These are phyloP conservation scores for Butorides virescens DNA, from an alignment of 2,113 vertebrate genomes.

Conservation along the genomic window DNA sequence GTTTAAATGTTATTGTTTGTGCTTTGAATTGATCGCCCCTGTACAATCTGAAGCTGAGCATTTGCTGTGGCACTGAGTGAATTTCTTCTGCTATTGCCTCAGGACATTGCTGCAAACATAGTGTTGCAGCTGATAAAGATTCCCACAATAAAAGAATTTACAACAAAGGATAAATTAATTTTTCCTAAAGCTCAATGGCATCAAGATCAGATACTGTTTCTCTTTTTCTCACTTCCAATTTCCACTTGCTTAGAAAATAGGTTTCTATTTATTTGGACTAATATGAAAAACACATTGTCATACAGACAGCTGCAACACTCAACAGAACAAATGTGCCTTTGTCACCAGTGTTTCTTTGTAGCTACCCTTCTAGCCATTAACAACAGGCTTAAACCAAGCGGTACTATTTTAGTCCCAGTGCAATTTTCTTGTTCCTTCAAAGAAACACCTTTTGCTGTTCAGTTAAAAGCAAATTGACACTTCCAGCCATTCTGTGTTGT, in stretches of 20 bases:
- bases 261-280: conserved; percentile 51
- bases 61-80: conserved; percentile 31
- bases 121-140: conserved; percentile 57
- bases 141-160: conserved; percentile 55
- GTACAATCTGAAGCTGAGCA: conserved; percentile 26
- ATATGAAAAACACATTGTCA: conserved; percentile 22
- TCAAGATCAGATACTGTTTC: neutral
- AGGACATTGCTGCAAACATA: conserved; percentile 40
- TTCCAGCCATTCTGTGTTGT: neutral
- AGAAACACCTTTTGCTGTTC: conserved; percentile 35
- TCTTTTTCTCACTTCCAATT: conserved; percentile 3
- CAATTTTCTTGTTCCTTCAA: conserved; percentile 53
- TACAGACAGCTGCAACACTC: neutral
- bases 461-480: conserved; percentile 37
- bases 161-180: conserved; percentile 66
- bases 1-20: conserved; percentile 57
- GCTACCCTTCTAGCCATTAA: neutral
- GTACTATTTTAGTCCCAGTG: conserved; percentile 17
- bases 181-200: conserved; percentile 43
- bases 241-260: conserved; percentile 45
- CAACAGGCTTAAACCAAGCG: conserved; percentile 29
- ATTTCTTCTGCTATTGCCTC: conserved; percentile 52
- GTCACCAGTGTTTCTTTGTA: conserved; percentile 2
- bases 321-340: conserved; percentile 31
- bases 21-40: conserved; percentile 40